Conservation (phyloP, 2,113 vertebrate genomes). For the Ammodytes dubius region DNA sequence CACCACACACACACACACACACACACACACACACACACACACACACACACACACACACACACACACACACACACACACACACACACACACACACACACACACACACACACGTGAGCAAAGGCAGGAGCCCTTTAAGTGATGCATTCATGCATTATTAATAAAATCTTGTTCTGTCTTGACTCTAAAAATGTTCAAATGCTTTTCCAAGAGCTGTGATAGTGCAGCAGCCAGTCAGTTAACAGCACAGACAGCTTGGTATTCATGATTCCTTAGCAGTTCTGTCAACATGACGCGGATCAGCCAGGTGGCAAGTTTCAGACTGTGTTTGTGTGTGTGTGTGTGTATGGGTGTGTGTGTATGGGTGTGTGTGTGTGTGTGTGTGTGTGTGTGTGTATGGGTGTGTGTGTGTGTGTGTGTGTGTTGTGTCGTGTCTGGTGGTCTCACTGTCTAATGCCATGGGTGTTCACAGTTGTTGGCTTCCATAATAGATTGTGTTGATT, state of each 20-base stretch:
- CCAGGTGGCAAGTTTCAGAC: neutral
- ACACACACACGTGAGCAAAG: neutral
- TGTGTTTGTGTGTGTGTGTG: neutral
- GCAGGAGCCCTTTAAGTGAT: slow-evolving; percentile 24
- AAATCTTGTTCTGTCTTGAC: slow-evolving; percentile 17
- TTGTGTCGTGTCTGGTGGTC: neutral
- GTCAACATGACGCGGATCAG: neutral
- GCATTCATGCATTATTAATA: slow-evolving; percentile 46
- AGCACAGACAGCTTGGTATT: neutral
- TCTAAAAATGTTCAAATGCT: neutral
- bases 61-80: too few relatives aligned
- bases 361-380: neutral
- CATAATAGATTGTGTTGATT: neutral
- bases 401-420: neutral
- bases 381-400: neutral
- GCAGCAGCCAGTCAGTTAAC: neutral
- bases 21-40: too few relatives aligned
- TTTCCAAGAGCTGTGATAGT: neutral
- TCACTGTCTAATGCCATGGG: neutral
- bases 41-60: too few relatives aligned
- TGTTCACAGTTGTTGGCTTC: neutral
- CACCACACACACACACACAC: too few relatives aligned
- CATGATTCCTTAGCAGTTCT: slow-evolving; percentile 9
- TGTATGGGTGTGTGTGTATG: too few relatives aligned
- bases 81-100: too few relatives aligned